Conservation (phyloP, 2,113 vertebrate species). For the Sisor rabdophorus region DNA sequence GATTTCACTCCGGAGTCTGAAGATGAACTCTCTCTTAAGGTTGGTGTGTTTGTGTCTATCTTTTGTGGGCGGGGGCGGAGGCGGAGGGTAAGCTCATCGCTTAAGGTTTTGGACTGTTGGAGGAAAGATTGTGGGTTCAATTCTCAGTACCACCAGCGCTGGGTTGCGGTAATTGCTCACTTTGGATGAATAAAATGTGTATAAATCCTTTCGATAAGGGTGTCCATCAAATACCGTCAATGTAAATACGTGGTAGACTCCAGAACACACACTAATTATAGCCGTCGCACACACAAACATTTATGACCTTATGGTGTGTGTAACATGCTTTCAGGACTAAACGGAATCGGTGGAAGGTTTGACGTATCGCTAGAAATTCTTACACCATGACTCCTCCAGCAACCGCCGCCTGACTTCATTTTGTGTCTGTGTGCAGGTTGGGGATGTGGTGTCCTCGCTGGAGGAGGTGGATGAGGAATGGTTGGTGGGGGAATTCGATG, state of each 20-base stretch:
- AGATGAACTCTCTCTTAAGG: slow-evolving; percentile 89
- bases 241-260: background rate
- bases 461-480: slow-evolving; percentile 65
- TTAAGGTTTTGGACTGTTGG: no score
- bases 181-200: no score
- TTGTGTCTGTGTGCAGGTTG: slow-evolving; percentile 52
- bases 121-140: no score
- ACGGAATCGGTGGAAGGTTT: background rate
- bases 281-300: background rate
- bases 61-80: no score
- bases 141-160: no score
- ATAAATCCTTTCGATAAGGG: no score
- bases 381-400: no score
- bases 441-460: slow-evolving; percentile 60
- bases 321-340: background rate
- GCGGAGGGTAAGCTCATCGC: no score
- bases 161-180: no score
- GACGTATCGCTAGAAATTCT: background rate
- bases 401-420: background rate
- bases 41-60: slow-evolving; percentile 51
- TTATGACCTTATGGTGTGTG: background rate
- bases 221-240: no score
- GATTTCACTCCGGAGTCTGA: slow-evolving; percentile 83
- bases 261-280: background rate
- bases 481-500: slow-evolving; percentile 60